phyloP scores from a whole-genome alignment of 2,797 vertebrate genomes.

The Phylloscopus collybita region DNA sequence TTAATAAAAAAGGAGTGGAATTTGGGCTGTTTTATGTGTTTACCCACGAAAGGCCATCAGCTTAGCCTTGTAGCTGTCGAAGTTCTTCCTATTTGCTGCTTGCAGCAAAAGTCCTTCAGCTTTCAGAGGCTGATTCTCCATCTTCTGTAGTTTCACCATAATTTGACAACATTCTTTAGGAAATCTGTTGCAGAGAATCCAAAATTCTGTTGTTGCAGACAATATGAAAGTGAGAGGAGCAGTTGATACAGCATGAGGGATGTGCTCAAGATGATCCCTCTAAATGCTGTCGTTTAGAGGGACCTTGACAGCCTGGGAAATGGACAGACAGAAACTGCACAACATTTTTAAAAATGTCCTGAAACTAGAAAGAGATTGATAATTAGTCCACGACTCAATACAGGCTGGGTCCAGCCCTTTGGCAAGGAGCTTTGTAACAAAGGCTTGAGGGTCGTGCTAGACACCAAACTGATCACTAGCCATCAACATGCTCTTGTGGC shows the following conservation, averaged over 20 bases:
- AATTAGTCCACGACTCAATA: background rate
- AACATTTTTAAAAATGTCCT: background rate
- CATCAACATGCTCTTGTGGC: accelerated
- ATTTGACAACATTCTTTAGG: background rate
- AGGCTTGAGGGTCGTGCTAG: background rate
- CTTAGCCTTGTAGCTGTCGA: background rate
- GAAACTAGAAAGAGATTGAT: background rate
- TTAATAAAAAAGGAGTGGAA: background rate
- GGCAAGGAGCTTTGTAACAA: background rate
- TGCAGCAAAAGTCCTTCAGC: background rate
- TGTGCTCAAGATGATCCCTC: background rate
- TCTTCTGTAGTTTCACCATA: background rate
- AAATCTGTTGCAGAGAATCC: background rate
- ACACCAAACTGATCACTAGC: background rate
- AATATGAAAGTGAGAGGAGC: background rate
- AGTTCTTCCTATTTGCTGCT: background rate
- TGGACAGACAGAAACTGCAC: background rate
- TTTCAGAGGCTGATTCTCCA: background rate
- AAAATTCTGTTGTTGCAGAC: background rate
- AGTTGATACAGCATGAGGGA: background rate
- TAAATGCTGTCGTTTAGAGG: background rate
- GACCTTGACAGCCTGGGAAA: background rate
- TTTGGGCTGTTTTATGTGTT: background rate
- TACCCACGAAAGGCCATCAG: background rate
- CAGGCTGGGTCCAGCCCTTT: background rate